Evolutionary conservation across 1,140 invertebrate species (phyloP).

Genomic region (fruit fly (Drosophila melanogaster)): Release_6_plus_ISO1_MT NC_004354.4:12106001-12106500

Average conservation of each 20-base stretch:
- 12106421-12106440: constrained; percentile 1
- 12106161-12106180: background rate
- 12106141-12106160: background rate
- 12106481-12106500: constrained; percentile 26
- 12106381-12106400: constrained; percentile 71
- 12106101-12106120: constrained; percentile 55
- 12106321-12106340: constrained; percentile 16
- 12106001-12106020: constrained; percentile 65
- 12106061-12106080: background rate
- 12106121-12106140: constrained; percentile 20
- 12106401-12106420: background rate
- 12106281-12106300: constrained; percentile 64
- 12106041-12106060: background rate
- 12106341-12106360: constrained; percentile 52
- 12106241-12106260: constrained; percentile 75
- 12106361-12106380: constrained; percentile 51
- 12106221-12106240: constrained; percentile 1
- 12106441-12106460: background rate
- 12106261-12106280: constrained; percentile 74
- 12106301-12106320: constrained; percentile 19
- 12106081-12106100: constrained; percentile 68
- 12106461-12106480: constrained; percentile 5
- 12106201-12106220: too few species aligned
- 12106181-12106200: too few species aligned
- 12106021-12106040: constrained; percentile 29